A percentile compares a stretch with the other conserved stretches of the same genome.
Evolutionary conservation across 2,888 invertebrate species (phyloP).

Genomic region (Drepana falcataria): DNA sequence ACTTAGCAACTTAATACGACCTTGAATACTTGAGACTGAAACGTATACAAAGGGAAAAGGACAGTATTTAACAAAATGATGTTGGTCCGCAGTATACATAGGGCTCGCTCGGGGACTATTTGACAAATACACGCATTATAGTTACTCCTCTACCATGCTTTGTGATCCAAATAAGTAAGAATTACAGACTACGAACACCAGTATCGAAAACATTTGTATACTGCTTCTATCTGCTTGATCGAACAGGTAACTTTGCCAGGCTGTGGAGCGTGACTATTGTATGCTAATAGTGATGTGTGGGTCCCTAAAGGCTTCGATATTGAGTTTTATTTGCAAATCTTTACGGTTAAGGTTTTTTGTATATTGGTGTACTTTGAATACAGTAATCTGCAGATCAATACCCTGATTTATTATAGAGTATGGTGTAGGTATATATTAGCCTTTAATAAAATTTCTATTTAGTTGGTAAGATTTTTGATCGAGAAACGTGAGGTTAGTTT

Average conservation of each 20-base stretch:
- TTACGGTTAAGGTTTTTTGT: constrained; percentile 45
- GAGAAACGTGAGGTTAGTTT: no score
- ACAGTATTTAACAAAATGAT: no score
- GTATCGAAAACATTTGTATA: constrained; percentile 4
- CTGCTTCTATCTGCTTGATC: constrained; percentile 10
- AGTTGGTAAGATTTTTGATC: no score
- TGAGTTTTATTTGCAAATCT: constrained; percentile 52
- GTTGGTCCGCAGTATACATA: no score
- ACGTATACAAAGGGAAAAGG: no score
- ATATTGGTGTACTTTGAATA: no score
- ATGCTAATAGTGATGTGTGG: constrained; percentile 10
- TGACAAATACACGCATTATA: constrained; percentile 68
- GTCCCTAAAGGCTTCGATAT: constrained; percentile 38
- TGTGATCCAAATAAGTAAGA: constrained; percentile 60
- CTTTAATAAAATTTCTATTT: no score
- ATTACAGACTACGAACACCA: constrained; percentile 6
- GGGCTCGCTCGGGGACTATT: constrained; percentile 33
- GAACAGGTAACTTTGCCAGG: constrained; percentile 6
- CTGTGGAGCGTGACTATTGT: constrained; percentile 19
- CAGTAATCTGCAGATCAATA: no score
- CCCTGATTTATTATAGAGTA: no score
- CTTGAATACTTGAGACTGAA: no score
- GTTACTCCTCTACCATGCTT: constrained; percentile 47
- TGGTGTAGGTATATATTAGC: no score
- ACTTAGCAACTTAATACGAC: no score